Evolutionary conservation across 1,140 invertebrate species (phyloP), one percentile per base, ranked within the genome.

Genomic region (Drosophila virilis): DNA sequence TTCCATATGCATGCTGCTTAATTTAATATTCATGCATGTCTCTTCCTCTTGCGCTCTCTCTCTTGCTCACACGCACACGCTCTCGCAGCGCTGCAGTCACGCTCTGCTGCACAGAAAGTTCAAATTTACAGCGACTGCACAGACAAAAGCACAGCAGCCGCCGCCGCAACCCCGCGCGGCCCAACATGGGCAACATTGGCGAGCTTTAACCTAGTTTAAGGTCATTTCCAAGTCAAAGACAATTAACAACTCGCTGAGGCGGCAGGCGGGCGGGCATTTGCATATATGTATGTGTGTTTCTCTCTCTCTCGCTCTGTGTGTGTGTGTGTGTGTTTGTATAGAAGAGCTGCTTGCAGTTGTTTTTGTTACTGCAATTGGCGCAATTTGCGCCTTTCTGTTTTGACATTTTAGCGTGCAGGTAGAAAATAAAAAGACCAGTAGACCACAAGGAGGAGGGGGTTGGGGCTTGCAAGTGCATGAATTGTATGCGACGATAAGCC

Each of bases 201-300:
- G 69, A 86, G 83, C 84, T 88, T 88, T 88, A 88, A 88, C 83
- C 83, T 80, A 88, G 84, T 88, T 88, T 88, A 88, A 88, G 83
- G 83, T 88, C 83, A 88, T 89, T 80, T 80, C 69, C 77, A 76
- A 88, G 84, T 88, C 84, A 89, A 83, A 89, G 84, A 86, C 83
- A 86, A 86, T 73, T 79, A 83, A 67, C 76, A 68, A 68, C 32
- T 72, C 52, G 43, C 60, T n/a, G 43, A 33, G 35, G 33, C 52
- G n/a, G 15, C 10, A 58, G 32, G 32, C 33, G 32, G 33, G 46
- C 8, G 42, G 57, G 28, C 43, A 32, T 35, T 33, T 46, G 37
- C 13, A 35, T 38, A 8, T 13, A 7, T 55, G 10, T n/a, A 17
- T 50, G 12, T 60, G 2, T 48, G 15, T 38, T 2, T 28, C 22